Evolutionary conservation across 2,113 vertebrate species (phyloP).

Genomic region (Labeo rohita): DNA sequence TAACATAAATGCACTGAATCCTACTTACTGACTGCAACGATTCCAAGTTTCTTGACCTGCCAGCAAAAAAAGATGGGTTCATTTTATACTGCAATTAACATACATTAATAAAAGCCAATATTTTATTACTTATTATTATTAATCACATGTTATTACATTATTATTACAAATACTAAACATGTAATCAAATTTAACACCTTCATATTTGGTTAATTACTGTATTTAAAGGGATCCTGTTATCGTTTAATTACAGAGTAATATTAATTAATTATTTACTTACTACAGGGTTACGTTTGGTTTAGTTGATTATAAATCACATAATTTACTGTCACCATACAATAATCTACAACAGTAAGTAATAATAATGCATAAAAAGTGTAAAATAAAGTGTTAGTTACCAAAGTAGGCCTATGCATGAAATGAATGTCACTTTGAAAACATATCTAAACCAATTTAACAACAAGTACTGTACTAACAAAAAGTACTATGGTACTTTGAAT

Average conservation of each 20-base stretch:
- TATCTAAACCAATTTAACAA: not conserved
- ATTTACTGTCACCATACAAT: too few relatives aligned
- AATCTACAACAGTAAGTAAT: too few relatives aligned
- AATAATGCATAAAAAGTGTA: not conserved
- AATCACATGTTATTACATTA: not conserved
- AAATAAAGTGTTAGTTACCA: not conserved
- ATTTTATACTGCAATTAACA: not conserved
- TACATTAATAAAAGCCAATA: not conserved
- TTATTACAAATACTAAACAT: not conserved
- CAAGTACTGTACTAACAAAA: too few relatives aligned
- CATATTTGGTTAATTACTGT: not conserved
- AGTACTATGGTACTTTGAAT: too few relatives aligned
- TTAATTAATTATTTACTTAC: not conserved
- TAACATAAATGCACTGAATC: conserved; percentile 5
- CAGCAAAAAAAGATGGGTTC: conserved; percentile 37
- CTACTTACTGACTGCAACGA: conserved; percentile 95
- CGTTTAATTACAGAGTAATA: not conserved
- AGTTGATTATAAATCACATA: too few relatives aligned
- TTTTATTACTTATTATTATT: not conserved
- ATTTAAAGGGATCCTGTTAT: not conserved
- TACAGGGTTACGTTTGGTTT: not conserved
- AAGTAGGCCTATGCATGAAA: not conserved
- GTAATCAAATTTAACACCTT: not conserved
- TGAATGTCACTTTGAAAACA: not conserved
- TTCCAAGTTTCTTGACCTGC: conserved; percentile 91